phyloP scores from a whole-genome alignment of 1,140 invertebrate species.

The Saxidomus purpurata region DNA sequence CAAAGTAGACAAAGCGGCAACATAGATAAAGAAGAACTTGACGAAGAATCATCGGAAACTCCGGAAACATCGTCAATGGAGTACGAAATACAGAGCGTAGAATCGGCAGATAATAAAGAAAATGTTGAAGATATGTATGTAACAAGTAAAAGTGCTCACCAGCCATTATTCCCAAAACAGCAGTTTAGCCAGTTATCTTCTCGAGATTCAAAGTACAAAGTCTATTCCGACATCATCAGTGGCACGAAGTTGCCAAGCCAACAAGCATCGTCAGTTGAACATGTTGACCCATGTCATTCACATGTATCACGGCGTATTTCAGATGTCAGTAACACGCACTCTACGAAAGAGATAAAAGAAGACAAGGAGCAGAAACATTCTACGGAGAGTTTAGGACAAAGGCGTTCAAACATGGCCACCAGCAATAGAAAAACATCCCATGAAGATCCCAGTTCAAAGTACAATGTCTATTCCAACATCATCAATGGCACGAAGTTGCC shows the following conservation, averaged over 20 bases:
- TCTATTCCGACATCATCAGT: neutral
- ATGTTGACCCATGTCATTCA: neutral
- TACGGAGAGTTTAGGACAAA: neutral
- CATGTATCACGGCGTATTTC: neutral
- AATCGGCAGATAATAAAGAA: neutral
- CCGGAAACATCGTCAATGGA: neutral
- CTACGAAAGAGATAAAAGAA: neutral
- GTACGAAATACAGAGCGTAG: neutral
- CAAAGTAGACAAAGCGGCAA: neutral
- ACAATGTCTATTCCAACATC: too few species aligned
- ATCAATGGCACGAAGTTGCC: too few species aligned
- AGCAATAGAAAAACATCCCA: neutral
- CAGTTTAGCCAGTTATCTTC: neutral
- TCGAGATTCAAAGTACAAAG: neutral
- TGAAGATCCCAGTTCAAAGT: neutral
- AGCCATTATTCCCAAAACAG: too few species aligned
- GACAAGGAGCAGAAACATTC: neutral
- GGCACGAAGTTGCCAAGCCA: neutral
- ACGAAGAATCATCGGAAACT: neutral
- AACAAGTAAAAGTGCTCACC: too few species aligned
- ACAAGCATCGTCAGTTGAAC: neutral
- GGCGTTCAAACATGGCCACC: neutral
- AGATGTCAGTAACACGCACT: neutral
- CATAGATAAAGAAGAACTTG: neutral
- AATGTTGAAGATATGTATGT: too few species aligned